Evolutionary conservation across 2,888 invertebrate species (phyloP), one percentile per base, ranked within the genome.

Genomic region (Eilema griseolum): DNA sequence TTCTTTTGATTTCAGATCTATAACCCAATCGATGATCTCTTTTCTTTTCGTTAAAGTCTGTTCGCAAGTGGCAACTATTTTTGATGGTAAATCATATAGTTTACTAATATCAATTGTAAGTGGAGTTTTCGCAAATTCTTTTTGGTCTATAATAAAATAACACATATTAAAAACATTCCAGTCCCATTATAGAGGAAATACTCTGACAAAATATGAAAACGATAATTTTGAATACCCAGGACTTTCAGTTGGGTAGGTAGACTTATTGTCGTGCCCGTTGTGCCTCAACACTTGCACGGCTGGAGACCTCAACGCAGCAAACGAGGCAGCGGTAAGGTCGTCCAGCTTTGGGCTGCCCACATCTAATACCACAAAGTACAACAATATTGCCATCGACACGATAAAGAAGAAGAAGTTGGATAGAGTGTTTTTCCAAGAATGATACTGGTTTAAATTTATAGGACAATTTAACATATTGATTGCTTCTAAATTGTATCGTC

Each of bases 21-120:
- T 89, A 69, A 95, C 89, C 92, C 92, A 93, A 66, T 92, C 86
- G 33, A 94, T 92, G 14, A 95, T 87, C 74, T 93, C 92, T 78
- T 90, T 90, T 76, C 92, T 89, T 77, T 92, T 92, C 5, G 61
- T 24, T 37, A 95, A 76, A 4, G 91, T 90, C 70, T 92, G 86
- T 77, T 95, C 92, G 74, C 94, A 95, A 12, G 89, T 90, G 1
- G 84, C 80, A 7, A 93, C 82, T 69, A 95, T 78, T 74, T 91
- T 92, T 1, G 82, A 78, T 14, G 93, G 93, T 81, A 93, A 88
- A 61, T 88, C 86, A 67, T 89, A 89, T 41, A 95, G 73, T 78
- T 87, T 91, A 57, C 86, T 87, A 37, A 92, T 76, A 61, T 93
- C 90, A 11, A 93, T 75, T 16, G 84, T 64, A 16, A 85, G 26